Base-by-base conservation (phyloP, 2,113 vertebrate genomes). In the Callorhinus ursinus region DNA sequence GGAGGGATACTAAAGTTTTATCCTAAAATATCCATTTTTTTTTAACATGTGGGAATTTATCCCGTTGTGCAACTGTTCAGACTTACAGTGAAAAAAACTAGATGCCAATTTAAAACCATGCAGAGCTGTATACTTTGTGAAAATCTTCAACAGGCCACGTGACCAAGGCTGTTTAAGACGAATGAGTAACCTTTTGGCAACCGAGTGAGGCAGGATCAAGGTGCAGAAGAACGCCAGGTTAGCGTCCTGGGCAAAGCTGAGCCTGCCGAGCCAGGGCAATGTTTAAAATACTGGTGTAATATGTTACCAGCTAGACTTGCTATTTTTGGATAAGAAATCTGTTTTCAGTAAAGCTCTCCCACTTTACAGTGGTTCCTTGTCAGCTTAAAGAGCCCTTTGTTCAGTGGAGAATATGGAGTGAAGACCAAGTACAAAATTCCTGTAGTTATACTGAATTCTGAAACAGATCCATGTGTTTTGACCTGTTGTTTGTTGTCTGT, bases 201-300 rank as follows among this genome's bases (percentile, higher is more conserved):
- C 87, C 15, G 8, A 36, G 4, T 19, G 69, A 61, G 39, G 31
- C 10, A 2, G 36, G 84, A 31, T 61, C 5, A 0, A 22, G 21
- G 19, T 11, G 46, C 11, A 8, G 33, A 3, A 1, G 57, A 53
- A 42, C 13, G 36, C 19, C 82, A 76, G 82, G 26, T 1, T 3
- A 1, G 31, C 6, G 7, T 9, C 33, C 5, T 24, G 28, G 13
- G 9, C 42, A 28, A 10, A 12, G 63, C 13, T 9, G 26, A 2
- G 21, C 55, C 10, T 2, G 36, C 63, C 15, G 3, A 1, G 26
- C 71, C 11, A 1, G 13, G 16, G 14, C 0, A 28, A 1, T 1
- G 2, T 24, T 33, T 3, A 7, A 14, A 57, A 4, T 4, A 1
- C 9, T 14, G 2, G 6, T 14, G 1, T 8, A 0, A 31, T 7